These are phyloP conservation scores for Exephanes ischioxanthus DNA, from an alignment of 2,888 invertebrate species.

Conservation along the genomic window DNA sequence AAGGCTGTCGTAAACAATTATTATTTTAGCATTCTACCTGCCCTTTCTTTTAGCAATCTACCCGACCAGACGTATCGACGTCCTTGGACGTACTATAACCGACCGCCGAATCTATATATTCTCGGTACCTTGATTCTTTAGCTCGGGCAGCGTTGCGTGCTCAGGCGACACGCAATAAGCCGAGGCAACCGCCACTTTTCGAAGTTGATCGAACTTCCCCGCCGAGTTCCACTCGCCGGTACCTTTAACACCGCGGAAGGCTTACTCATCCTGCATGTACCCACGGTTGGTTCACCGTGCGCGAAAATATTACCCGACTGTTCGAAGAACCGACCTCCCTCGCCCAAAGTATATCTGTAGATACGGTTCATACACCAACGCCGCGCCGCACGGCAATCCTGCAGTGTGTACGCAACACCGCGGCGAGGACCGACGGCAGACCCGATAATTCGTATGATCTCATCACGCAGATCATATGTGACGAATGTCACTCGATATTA, in stretches of 20 bases:
- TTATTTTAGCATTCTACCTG: not conserved
- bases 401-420: not conserved
- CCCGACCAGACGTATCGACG: not conserved
- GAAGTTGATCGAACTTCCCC: slow-evolving; percentile 60
- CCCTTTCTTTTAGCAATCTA: not conserved
- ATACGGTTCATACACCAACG: not conserved
- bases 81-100: not conserved
- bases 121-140: not conserved
- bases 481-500: slow-evolving; percentile 33
- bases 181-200: slow-evolving; percentile 56
- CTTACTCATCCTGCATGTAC: slow-evolving; percentile 2
- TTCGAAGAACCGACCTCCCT: not conserved
- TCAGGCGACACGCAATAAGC: slow-evolving; percentile 44
- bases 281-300: not conserved
- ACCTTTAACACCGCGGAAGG: not conserved
- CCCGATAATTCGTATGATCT: slow-evolving; percentile 50
- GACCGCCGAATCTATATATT: not conserved
- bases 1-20: not conserved
- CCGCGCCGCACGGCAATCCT: not conserved
- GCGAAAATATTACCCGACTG: not conserved
- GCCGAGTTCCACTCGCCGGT: not conserved
- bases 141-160: slow-evolving; percentile 35
- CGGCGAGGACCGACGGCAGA: slow-evolving; percentile 1
- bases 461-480: slow-evolving; percentile 32
- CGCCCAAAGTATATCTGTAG: not conserved